Evolutionary conservation across 2,888 invertebrate genomes (phyloP), one percentile per base, ranked within the genome.

Genomic region (Ormyrus labotus): DNA sequence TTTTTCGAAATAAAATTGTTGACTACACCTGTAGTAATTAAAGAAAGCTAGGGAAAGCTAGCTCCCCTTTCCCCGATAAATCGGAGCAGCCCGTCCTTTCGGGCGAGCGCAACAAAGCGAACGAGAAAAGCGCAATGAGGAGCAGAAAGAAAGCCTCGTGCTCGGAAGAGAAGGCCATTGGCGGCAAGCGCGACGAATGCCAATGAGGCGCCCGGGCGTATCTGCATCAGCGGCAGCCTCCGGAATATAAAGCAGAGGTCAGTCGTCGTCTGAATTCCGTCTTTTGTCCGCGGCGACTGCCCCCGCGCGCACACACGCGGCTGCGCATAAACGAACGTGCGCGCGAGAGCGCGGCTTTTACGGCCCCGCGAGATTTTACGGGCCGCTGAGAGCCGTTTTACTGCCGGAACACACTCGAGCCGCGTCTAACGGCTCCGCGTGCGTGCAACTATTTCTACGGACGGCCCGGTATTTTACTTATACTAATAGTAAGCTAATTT

Each of bases 231-330:
- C 70, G 5, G 64, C 45, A 13, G 53, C 64, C 63, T 50, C 55
- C 10, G 50, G 78, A 78, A 81, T 82, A 82, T 79, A 78, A 82
- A 82, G 70, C 72, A 81, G 78, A 81, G 72, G 81, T 81, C 69
- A 72, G 55, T 75, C 71, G 61, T 65, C 10, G 45, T 58, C 60
- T 13, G 47, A 68, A 68, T 60, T 60, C 10, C 70, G 63, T 73
- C 67, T 68, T 68, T 76, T 53, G 58, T 61, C 4, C 45, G 13
- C 9, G 2, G 47, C 34, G 34, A 34, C 34, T 34, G 58, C 47
- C n/a, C 58, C 47, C n/a, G 8, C 51, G 13, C 48, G 51, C 11
- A 50, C 4, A 51, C 10, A 48, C 34, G 6, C 13, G n/a, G 7
- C 51, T n/a, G 45, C 34, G 48, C n/a, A 0, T 10, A 8, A 13